Percentiles rank a stretch among this genome's conserved stretches.
These are phyloP conservation scores for Arctia plantaginis DNA, from an alignment of 2,888 invertebrate species.

Conservation along the genomic window DNA sequence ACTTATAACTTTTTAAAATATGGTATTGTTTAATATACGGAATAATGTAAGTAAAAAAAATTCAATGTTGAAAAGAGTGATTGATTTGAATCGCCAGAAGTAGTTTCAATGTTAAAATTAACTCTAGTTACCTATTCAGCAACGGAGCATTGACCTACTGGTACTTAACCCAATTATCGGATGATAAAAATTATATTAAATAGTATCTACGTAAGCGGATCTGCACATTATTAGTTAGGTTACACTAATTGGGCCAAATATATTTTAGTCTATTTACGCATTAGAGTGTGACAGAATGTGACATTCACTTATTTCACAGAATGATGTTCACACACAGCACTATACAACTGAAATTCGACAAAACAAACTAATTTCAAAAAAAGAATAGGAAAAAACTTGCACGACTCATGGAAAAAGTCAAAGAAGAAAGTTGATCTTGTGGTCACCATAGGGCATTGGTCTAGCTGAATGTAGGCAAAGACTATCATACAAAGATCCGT, in stretches of 20 bases:
- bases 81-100: neutral
- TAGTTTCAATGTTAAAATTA: conserved; percentile 15
- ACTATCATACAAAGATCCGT: conserved; percentile 33
- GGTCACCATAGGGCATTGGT: conserved; percentile 41
- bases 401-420: neutral
- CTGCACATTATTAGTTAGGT: neutral
- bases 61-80: neutral
- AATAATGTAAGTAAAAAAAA: neutral
- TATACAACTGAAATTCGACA: neutral
- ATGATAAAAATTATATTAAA: conserved; percentile 23
- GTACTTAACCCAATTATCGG: conserved; percentile 40
- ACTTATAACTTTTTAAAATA: neutral
- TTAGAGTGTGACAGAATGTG: neutral
- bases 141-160: conserved; percentile 37
- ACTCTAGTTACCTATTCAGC: conserved; percentile 14
- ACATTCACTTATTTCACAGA: neutral
- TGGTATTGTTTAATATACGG: neutral
- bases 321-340: neutral
- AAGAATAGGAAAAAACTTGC: neutral
- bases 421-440: conserved; percentile 1
- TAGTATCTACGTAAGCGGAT: conserved; percentile 9
- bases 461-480: conserved; percentile 37
- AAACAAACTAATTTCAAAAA: neutral
- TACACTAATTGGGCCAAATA: neutral
- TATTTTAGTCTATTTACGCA: neutral